Evolutionary conservation across 2,113 vertebrate genomes (phyloP).

Genomic region (Hucho hucho): DNA sequence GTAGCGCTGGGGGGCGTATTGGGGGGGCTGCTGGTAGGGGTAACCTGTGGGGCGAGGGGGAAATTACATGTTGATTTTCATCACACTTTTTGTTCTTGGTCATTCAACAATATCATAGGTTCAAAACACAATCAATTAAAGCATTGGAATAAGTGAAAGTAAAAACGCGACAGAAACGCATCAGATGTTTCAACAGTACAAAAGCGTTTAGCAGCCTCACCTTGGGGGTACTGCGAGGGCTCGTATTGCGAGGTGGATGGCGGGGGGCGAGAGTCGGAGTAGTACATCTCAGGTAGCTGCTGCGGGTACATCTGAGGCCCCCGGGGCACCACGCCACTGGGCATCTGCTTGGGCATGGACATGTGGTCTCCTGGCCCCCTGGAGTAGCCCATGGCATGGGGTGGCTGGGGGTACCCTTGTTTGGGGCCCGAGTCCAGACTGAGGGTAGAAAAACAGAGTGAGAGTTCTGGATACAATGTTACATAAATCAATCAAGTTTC

Average conservation of each 20-base stretch:
- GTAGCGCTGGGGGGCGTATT: conserved; percentile 84
- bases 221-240: conserved; percentile 82
- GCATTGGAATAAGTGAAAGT: no score
- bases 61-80: background rate
- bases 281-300: conserved; percentile 86
- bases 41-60: conserved; percentile 73
- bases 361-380: conserved; percentile 83
- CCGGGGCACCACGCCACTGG: conserved; percentile 78
- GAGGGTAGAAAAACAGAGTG: conserved; percentile 1
- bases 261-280: conserved; percentile 79
- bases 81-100: background rate
- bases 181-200: no score
- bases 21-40: conserved; percentile 84
- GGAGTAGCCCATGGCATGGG: conserved; percentile 77
- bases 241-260: conserved; percentile 87
- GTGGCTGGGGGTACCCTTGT: conserved; percentile 81
- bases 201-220: conserved; percentile 58
- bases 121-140: no score
- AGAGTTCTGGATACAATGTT: background rate
- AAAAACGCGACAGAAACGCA: no score
- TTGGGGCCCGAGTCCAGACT: conserved; percentile 86
- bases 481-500: background rate
- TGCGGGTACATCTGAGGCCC: conserved; percentile 83
- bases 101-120: background rate
- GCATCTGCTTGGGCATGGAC: conserved; percentile 83